A percentile compares a stretch with the other conserved stretches of the same genome.
Evolutionary conservation across 53 echinoderm and acorn worm genomes (phyloP).

Genomic region (Pentamera pediparva): DNA sequence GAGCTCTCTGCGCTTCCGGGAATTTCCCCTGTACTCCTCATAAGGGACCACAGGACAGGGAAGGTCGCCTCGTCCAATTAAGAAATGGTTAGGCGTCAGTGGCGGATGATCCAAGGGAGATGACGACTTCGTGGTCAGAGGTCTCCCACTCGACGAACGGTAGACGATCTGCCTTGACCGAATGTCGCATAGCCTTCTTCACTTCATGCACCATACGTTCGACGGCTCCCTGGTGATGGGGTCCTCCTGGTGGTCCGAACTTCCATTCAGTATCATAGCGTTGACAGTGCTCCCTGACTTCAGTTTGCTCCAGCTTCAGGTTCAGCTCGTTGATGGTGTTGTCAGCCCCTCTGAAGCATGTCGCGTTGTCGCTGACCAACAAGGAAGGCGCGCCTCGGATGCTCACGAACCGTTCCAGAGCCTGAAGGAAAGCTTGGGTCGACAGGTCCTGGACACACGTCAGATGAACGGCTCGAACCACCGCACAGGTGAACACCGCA

Average conservation of each 20-base stretch:
- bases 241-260: constrained; percentile 51
- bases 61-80: constrained; percentile 59
- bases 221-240: constrained; percentile 56
- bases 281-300: constrained; percentile 42
- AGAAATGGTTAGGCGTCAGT: constrained; percentile 67
- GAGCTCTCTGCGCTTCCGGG: constrained; percentile 55
- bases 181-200: constrained; percentile 53
- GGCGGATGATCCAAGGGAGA: constrained; percentile 66
- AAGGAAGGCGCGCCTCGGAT: constrained; percentile 46
- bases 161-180: constrained; percentile 57
- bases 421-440: constrained; percentile 60
- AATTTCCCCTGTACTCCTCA: constrained; percentile 39
- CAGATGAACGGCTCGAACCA: constrained; percentile 47
- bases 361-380: constrained; percentile 44
- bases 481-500: constrained; percentile 50
- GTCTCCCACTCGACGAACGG: constrained; percentile 65
- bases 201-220: constrained; percentile 77
- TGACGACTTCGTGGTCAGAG: constrained; percentile 56
- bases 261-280: constrained; percentile 34
- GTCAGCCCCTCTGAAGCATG: constrained; percentile 61
- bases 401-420: constrained; percentile 50
- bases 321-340: constrained; percentile 59
- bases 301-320: constrained; percentile 40
- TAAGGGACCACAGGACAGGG: constrained; percentile 50
- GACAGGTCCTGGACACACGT: constrained; percentile 58